Evolutionary conservation across 2,113 vertebrate genomes (phyloP).

Genomic region (Syngnathus typhle): DNA sequence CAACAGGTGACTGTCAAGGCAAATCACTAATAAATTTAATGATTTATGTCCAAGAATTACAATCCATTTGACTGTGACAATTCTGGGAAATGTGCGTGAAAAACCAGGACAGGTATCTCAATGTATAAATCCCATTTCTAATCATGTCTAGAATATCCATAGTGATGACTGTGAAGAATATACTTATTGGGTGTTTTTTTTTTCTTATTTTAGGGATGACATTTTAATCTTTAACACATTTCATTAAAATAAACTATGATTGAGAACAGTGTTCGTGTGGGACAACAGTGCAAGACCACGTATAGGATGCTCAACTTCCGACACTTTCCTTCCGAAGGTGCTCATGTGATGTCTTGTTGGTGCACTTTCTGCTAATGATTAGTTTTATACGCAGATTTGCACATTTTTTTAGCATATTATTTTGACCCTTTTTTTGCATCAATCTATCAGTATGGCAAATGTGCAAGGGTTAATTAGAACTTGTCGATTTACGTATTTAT

Average conservation of each 20-base stretch:
- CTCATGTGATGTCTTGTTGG: slow-evolving; percentile 42
- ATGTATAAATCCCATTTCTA: background rate
- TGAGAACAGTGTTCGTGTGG: slow-evolving; percentile 11
- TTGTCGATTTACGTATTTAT: background rate
- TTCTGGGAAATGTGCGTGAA: background rate
- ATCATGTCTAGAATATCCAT: background rate
- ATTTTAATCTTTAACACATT: background rate
- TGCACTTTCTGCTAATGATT: slow-evolving; percentile 25
- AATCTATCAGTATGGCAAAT: background rate
- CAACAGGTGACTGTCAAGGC: background rate
- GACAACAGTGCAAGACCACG: slow-evolving; percentile 2
- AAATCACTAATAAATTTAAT: background rate
- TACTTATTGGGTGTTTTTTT: background rate
- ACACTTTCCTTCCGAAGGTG: slow-evolving; percentile 39
- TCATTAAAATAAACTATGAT: background rate
- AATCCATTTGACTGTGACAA: background rate
- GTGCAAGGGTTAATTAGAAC: background rate
- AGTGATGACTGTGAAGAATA: background rate
- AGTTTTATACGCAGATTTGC: background rate
- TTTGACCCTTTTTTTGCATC: background rate
- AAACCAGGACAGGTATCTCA: background rate
- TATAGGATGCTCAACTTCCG: slow-evolving; percentile 37
- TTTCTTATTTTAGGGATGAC: background rate
- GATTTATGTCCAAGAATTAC: slow-evolving; percentile 2
- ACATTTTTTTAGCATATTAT: too few species aligned